A percentile compares a stretch with the other conserved stretches of the same genome.
Conservation (phyloP, 2,797 vertebrate genomes). For the Gastrophryne carolinensis region DNA sequence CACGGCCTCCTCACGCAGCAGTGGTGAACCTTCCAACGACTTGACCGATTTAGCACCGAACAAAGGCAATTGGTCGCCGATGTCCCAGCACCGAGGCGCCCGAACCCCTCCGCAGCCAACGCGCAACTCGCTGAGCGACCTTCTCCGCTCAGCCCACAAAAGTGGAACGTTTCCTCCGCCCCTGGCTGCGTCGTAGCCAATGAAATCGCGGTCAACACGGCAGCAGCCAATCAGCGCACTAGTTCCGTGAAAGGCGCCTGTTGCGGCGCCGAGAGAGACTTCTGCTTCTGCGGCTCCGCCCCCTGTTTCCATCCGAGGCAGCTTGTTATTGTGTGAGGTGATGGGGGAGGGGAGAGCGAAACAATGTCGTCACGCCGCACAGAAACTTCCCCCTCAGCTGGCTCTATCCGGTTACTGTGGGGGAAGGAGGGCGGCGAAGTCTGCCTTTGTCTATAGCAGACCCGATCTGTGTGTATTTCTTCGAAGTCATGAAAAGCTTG, state of each 20-base stretch:
- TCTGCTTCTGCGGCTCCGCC: constrained; percentile 22
- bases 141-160: constrained; percentile 47
- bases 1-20: background rate
- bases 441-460: background rate
- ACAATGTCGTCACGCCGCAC: constrained; percentile 5
- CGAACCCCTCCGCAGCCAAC: background rate
- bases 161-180: constrained; percentile 51
- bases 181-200: constrained; percentile 9
- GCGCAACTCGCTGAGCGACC: background rate
- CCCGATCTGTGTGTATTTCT: too few species aligned
- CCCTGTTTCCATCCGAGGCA: constrained; percentile 21
- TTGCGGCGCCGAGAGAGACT: constrained; percentile 33
- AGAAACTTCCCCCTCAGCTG: constrained; percentile 5
- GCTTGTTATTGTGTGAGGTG: constrained; percentile 37
- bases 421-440: background rate
- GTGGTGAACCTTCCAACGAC: background rate
- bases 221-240: constrained; percentile 1
- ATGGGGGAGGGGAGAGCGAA: constrained; percentile 4
- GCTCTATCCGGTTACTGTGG: constrained; percentile 14
- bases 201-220: background rate
- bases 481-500: too few species aligned
- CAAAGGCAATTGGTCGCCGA: background rate
- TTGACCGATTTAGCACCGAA: background rate
- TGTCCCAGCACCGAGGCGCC: background rate
- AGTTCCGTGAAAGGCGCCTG: background rate